These are phyloP conservation scores for Macrotus californicus DNA, from an alignment of 2,113 vertebrate species.

Conservation along the genomic window DNA sequence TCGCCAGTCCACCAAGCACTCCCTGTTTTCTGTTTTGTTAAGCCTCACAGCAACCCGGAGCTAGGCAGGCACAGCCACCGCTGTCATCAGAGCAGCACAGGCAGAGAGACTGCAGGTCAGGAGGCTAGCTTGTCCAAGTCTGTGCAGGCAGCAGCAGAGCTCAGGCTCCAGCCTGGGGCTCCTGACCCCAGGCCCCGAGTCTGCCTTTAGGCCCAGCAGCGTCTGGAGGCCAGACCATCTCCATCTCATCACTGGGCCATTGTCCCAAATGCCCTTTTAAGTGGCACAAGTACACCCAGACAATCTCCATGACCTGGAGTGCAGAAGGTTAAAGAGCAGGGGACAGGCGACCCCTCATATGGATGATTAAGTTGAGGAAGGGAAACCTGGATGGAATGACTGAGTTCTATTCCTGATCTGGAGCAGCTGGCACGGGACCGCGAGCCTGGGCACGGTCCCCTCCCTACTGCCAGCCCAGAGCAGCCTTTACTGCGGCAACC, in stretches of 20 bases:
- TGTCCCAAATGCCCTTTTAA: not conserved
- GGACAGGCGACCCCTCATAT: not conserved
- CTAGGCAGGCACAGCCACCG: accelerated
- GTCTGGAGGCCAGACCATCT: not conserved
- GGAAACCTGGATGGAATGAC: not conserved
- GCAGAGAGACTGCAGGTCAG: not conserved
- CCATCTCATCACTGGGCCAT: not conserved
- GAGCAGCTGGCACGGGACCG: not conserved
- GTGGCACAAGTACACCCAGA: not conserved
- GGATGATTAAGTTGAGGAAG: not conserved
- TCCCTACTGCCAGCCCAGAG: not conserved
- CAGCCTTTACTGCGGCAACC: not conserved
- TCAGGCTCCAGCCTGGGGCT: not conserved
- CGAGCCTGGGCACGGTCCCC: not conserved
- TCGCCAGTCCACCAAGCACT: not conserved
- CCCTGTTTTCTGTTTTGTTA: not conserved
- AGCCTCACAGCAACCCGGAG: not conserved
- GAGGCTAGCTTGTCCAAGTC: not conserved
- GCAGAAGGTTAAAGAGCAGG: not conserved
- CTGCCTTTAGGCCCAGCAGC: not conserved
- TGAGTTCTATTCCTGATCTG: not conserved
- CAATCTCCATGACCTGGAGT: not conserved
- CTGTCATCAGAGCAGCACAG: not conserved
- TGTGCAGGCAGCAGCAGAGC: not conserved
- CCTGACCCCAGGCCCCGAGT: not conserved